Evolutionary conservation across 2,797 vertebrate genomes (phyloP).

Genomic region (Botia kubotai): DNA sequence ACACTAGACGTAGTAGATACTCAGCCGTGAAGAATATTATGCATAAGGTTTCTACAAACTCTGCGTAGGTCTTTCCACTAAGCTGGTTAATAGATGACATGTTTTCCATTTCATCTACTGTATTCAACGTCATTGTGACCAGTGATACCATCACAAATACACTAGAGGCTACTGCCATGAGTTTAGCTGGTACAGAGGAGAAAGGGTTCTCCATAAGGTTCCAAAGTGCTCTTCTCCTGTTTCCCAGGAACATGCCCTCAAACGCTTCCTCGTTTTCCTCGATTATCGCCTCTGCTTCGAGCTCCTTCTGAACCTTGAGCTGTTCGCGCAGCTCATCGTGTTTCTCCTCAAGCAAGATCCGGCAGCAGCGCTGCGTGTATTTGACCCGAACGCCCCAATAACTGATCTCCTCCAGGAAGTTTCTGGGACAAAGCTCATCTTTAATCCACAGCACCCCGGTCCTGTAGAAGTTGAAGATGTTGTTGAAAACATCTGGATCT

Average conservation of each 20-base stretch:
- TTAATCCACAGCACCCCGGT: slow-evolving; percentile 89
- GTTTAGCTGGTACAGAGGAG: slow-evolving; percentile 88
- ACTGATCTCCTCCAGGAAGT: slow-evolving; percentile 93
- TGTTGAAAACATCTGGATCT: slow-evolving; percentile 90
- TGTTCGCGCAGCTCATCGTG: slow-evolving; percentile 90
- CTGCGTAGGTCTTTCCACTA: slow-evolving; percentile 81
- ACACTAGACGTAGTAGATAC: slow-evolving; percentile 87
- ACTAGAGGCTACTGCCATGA: slow-evolving; percentile 89
- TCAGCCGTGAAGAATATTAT: slow-evolving; percentile 92
- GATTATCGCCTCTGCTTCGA: slow-evolving; percentile 87
- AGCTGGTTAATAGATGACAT: slow-evolving; percentile 69
- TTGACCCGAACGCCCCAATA: slow-evolving; percentile 95
- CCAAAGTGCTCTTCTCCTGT: slow-evolving; percentile 85
- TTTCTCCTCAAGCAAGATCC: slow-evolving; percentile 94
- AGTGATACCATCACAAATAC: slow-evolving; percentile 93
- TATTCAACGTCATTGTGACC: slow-evolving; percentile 92
- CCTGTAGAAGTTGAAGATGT: slow-evolving; percentile 91
- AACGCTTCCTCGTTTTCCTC: slow-evolving; percentile 90
- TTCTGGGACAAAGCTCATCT: slow-evolving; percentile 87
- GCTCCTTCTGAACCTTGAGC: slow-evolving; percentile 90
- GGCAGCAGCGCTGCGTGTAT: slow-evolving; percentile 90
- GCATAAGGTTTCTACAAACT: slow-evolving; percentile 88
- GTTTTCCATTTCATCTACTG: slow-evolving; percentile 93
- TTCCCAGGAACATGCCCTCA: slow-evolving; percentile 83
- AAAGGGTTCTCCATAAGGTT: slow-evolving; percentile 97